phyloP scores from a whole-genome alignment of 1,140 invertebrate species.

The Zophobas atratus region DNA sequence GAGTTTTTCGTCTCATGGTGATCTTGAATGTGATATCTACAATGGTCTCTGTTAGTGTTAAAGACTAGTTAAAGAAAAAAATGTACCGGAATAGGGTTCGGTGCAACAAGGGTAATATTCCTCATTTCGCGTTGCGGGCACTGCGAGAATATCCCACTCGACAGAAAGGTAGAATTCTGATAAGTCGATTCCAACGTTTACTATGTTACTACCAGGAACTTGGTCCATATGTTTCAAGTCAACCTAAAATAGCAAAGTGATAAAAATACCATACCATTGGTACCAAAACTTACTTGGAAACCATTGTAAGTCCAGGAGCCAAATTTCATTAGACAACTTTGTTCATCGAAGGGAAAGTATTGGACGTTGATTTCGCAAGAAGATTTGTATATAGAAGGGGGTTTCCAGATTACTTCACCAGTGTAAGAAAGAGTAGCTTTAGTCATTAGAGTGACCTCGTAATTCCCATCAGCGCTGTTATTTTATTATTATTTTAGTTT shows the following conservation, averaged over 20 bases:
- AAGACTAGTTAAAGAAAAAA: background rate
- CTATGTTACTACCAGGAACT: conserved; percentile 81
- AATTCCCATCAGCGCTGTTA: conserved; percentile 93
- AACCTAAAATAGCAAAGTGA: conserved; percentile 72
- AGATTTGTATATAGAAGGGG: conserved; percentile 98
- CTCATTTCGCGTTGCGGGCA: conserved; percentile 89
- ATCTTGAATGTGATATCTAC: conserved; percentile 96
- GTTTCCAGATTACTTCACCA: conserved; percentile 96
- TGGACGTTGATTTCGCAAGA: conserved; percentile 97
- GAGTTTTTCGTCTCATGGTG: conserved; percentile 91
- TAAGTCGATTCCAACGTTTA: conserved; percentile 89
- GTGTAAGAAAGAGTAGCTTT: conserved; percentile 93
- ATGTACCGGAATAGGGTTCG: conserved; percentile 86
- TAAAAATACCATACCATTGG: no score
- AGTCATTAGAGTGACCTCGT: conserved; percentile 97
- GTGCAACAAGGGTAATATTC: conserved; percentile 92
- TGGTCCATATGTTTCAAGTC: conserved; percentile 90
- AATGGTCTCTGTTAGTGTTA: conserved; percentile 59
- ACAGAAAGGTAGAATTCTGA: conserved; percentile 94
- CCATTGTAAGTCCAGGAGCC: conserved; percentile 97
- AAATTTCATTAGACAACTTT: conserved; percentile 96
- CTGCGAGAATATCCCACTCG: conserved; percentile 96
- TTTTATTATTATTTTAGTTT: conserved; percentile 14
- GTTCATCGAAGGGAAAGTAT: conserved; percentile 96
- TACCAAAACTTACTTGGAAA: conserved; percentile 77